phyloP scores from a whole-genome alignment of 2,113 vertebrate species.

The Scalopus aquaticus region DNA sequence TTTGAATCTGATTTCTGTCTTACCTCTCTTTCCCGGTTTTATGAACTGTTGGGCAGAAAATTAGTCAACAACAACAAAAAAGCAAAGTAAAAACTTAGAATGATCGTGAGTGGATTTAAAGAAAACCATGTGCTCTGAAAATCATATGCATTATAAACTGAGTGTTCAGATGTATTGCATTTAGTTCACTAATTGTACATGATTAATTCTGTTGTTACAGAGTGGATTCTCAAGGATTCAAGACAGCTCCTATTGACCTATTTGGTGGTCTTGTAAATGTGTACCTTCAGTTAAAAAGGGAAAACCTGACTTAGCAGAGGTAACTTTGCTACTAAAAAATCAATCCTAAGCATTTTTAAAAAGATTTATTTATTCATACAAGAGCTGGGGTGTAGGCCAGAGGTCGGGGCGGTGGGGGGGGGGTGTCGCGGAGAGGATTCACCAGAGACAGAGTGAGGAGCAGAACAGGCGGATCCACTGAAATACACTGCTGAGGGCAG shows the following conservation, averaged over 20 bases:
- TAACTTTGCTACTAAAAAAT: background rate
- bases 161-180: background rate
- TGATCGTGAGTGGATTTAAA: constrained; percentile 33
- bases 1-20: constrained; percentile 27
- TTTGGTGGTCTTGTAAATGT: background rate
- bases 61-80: background rate
- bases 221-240: background rate
- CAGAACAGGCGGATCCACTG: too few relatives aligned
- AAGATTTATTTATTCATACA: too few relatives aligned
- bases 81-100: constrained; percentile 31
- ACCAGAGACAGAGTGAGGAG: too few relatives aligned
- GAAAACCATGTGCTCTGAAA: background rate
- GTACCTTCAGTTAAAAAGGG: background rate
- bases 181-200: background rate
- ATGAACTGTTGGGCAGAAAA: background rate
- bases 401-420: too few relatives aligned
- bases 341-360: background rate
- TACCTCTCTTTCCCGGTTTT: background rate
- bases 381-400: too few relatives aligned
- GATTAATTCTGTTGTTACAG: constrained; percentile 19
- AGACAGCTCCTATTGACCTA: background rate
- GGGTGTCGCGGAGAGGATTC: too few relatives aligned
- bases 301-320: background rate
- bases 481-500: too few relatives aligned
- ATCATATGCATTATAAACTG: background rate